Percentiles rank a stretch among this genome's conserved stretches.
phyloP scores from a whole-genome alignment of 2,113 vertebrate genomes.

The Gallinago undulata region DNA sequence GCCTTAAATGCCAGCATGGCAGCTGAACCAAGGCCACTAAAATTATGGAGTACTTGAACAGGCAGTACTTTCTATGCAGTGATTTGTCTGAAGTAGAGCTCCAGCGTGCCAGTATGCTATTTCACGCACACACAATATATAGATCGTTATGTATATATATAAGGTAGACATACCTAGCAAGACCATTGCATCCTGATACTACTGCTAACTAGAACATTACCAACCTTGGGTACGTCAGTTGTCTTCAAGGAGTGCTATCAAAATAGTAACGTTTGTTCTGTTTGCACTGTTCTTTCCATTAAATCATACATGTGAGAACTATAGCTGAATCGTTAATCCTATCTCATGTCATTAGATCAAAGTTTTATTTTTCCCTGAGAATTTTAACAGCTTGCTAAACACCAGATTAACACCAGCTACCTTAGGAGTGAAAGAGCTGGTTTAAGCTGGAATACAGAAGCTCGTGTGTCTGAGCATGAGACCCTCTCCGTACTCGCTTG shows the following conservation, averaged over 20 bases:
- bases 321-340: background rate
- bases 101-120: accelerated
- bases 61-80: background rate
- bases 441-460: background rate
- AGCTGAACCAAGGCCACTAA: background rate
- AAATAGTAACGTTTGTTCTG: background rate
- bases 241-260: background rate
- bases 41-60: background rate
- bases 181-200: background rate
- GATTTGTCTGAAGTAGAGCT: background rate
- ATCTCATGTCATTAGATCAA: background rate
- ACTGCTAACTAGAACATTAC: background rate
- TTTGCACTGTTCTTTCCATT: background rate
- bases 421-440: background rate
- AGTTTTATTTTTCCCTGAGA: background rate
- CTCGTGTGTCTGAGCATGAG: accelerated
- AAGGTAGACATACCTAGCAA: background rate
- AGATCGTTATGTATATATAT: background rate
- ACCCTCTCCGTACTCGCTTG: accelerated
- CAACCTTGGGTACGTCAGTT: background rate
- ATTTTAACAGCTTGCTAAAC: background rate
- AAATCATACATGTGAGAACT: background rate
- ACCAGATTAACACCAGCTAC: background rate
- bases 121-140: background rate
- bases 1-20: background rate